Conservation (phyloP, 1,140 invertebrate genomes). For the Oncopeltus fasciatus region DNA sequence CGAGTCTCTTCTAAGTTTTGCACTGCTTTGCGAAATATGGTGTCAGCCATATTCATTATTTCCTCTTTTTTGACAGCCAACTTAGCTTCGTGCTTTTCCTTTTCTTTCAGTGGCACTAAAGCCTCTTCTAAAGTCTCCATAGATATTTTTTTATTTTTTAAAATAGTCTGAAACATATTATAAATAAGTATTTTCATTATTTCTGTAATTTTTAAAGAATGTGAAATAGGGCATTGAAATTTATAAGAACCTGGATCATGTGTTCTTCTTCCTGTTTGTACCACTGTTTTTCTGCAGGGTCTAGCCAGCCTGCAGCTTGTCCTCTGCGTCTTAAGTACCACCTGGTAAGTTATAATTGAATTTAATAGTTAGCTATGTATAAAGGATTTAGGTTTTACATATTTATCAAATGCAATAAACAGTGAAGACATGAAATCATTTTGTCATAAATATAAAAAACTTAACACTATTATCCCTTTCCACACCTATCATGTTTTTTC, state of each 20-base stretch:
- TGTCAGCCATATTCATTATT: conserved; percentile 8
- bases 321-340: conserved; percentile 13
- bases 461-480: too few species aligned
- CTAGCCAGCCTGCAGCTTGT: neutral
- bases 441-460: too few species aligned
- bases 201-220: neutral
- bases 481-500: too few species aligned
- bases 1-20: neutral
- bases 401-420: too few species aligned
- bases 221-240: neutral
- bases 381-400: too few species aligned
- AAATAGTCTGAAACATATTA: conserved; percentile 1
- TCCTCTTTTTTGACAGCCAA: neutral
- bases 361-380: too few species aligned
- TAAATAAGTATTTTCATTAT: neutral
- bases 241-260: neutral
- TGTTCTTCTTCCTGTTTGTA: conserved; percentile 8
- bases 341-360: neutral
- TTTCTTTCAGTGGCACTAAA: neutral
- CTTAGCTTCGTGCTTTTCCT: conserved; percentile 2
- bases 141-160: conserved; percentile 1
- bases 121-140: conserved; percentile 3
- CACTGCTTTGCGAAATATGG: conserved; percentile 4
- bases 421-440: too few species aligned
- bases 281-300: conserved; percentile 9